Percentiles rank a stretch among this genome's conserved stretches.
Evolutionary conservation across 2,797 vertebrate genomes (phyloP).

Genomic region (Mastacembelus armatus): DNA sequence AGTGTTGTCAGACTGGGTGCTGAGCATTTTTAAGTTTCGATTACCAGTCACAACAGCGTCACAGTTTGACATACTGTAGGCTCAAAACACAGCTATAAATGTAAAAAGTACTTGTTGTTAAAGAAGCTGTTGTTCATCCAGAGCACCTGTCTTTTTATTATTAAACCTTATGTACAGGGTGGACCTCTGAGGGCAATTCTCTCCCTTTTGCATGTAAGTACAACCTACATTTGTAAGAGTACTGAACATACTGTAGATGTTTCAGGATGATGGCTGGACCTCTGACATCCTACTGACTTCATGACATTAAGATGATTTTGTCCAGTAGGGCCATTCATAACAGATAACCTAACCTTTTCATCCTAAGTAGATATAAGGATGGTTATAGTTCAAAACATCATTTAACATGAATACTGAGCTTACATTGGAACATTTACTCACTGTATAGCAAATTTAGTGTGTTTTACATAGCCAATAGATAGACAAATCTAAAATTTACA

Average conservation of each 20-base stretch:
- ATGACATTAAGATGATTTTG: not conserved
- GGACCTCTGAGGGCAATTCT: not conserved
- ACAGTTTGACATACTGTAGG: too few relatives aligned
- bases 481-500: not conserved
- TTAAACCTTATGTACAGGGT: not conserved
- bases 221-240: not conserved
- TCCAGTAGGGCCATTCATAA: not conserved
- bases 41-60: slow-evolving; percentile 21
- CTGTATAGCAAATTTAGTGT: not conserved
- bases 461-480: not conserved
- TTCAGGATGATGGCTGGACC: not conserved
- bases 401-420: not conserved
- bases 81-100: too few relatives aligned
- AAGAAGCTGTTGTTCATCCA: not conserved
- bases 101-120: too few relatives aligned
- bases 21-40: slow-evolving; percentile 39
- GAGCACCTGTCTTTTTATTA: not conserved
- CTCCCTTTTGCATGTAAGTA: not conserved
- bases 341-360: too few relatives aligned
- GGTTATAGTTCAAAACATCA: not conserved
- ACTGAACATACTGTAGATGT: not conserved
- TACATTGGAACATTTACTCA: not conserved
- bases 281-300: not conserved
- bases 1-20: slow-evolving; percentile 10
- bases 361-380: not conserved